A percentile compares a stretch with the other conserved stretches of the same genome.
Evolutionary conservation across 2,113 vertebrate species (phyloP).

Genomic region (Nothoprocta pentlandii): DNA sequence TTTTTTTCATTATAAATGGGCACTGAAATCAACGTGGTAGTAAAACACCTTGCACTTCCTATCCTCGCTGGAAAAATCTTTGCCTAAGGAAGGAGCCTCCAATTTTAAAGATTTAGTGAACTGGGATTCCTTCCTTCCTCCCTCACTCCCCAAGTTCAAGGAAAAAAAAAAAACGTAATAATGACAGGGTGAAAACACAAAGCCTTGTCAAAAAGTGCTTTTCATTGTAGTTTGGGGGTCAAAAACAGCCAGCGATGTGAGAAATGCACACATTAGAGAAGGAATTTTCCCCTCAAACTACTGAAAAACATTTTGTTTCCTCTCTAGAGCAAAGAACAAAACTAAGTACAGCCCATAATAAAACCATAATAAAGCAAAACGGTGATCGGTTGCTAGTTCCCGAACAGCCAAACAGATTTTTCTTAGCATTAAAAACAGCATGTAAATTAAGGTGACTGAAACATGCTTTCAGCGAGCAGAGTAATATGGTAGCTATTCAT

Average conservation of each 20-base stretch:
- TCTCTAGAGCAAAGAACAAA: slow-evolving; percentile 39
- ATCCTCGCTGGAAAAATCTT: not conserved
- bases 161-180: slow-evolving; percentile 6
- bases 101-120: not conserved
- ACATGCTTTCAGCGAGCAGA: slow-evolving; percentile 89
- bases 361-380: slow-evolving; percentile 74
- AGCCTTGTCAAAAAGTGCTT: slow-evolving; percentile 6
- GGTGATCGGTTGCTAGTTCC: slow-evolving; percentile 77
- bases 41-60: not conserved
- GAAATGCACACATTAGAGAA: not conserved
- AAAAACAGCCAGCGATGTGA: slow-evolving; percentile 19
- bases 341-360: slow-evolving; percentile 50
- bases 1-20: not conserved
- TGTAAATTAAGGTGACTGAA: slow-evolving; percentile 97
- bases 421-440: slow-evolving; percentile 83
- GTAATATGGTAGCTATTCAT: slow-evolving; percentile 94
- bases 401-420: slow-evolving; percentile 81
- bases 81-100: not conserved
- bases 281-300: not conserved
- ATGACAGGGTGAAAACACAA: slow-evolving; percentile 12
- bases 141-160: not conserved
- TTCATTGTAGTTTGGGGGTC: not conserved
- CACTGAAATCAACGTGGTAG: not conserved
- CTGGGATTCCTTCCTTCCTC: not conserved
- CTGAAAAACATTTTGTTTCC: not conserved